phyloP scores from a whole-genome alignment of 2,888 invertebrate species.

The Aleiodes testaceus region DNA sequence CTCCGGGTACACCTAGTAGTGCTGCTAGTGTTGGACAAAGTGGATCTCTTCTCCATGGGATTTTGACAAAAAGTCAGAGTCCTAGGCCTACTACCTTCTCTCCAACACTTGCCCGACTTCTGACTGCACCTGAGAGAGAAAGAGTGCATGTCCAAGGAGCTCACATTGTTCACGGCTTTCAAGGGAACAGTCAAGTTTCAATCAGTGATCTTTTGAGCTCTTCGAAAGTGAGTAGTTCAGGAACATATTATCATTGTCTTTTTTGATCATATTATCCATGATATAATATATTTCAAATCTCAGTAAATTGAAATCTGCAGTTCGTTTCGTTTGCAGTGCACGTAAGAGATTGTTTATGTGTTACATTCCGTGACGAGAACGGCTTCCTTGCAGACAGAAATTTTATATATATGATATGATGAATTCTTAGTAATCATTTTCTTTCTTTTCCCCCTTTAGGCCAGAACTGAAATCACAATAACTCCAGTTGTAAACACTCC shows the following conservation, averaged over 20 bases:
- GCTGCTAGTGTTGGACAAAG: conserved; percentile 73
- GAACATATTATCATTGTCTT: background rate
- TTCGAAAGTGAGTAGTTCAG: conserved; percentile 70
- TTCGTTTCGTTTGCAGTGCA: too few relatives aligned
- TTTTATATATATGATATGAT: too few relatives aligned
- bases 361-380: too few relatives aligned
- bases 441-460: conserved; percentile 68
- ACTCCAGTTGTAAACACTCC: conserved; percentile 74
- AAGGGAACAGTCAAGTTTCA: conserved; percentile 71
- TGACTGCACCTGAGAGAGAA: conserved; percentile 79
- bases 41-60: conserved; percentile 83
- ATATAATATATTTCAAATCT: too few relatives aligned
- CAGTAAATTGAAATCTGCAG: too few relatives aligned
- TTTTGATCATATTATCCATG: too few relatives aligned
- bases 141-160: conserved; percentile 64
- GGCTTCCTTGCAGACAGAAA: too few relatives aligned
- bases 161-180: conserved; percentile 68
- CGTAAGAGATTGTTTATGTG: too few relatives aligned
- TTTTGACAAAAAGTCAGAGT: conserved; percentile 79
- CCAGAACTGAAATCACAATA: conserved; percentile 78
- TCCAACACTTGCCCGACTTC: conserved; percentile 85
- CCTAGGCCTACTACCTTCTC: conserved; percentile 81
- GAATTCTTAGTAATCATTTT: conserved; percentile 13
- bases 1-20: conserved; percentile 66
- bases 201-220: conserved; percentile 74